Percentiles rank a stretch among this genome's conserved stretches.
These are phyloP conservation scores for Trissolcus basalis DNA, from an alignment of 1,140 invertebrate genomes.

Conservation along the genomic window DNA sequence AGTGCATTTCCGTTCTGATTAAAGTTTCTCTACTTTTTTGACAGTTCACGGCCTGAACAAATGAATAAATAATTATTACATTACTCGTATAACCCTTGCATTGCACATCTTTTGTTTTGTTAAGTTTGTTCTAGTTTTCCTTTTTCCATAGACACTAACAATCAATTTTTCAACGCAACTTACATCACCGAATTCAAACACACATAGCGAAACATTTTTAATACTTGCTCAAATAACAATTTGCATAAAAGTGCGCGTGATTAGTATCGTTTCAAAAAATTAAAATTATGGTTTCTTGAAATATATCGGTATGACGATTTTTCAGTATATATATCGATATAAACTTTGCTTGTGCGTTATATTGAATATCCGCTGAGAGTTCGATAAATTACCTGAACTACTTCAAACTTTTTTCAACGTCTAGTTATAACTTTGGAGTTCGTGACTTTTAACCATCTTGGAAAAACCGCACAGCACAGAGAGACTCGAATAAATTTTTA, in stretches of 20 bases:
- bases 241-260: too few relatives aligned
- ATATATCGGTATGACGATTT: too few relatives aligned
- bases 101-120: background rate
- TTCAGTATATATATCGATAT: slow-evolving; percentile 24
- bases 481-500: slow-evolving; percentile 32
- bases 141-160: background rate
- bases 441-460: slow-evolving; percentile 41
- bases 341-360: slow-evolving; percentile 25
- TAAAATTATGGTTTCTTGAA: too few relatives aligned
- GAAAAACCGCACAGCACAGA: slow-evolving; percentile 11
- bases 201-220: too few relatives aligned
- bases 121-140: background rate
- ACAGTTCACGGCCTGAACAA: too few relatives aligned
- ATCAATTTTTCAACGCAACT: slow-evolving; percentile 1
- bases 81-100: too few relatives aligned
- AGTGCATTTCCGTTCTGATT: too few relatives aligned
- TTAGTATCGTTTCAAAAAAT: too few relatives aligned
- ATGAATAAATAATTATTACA: too few relatives aligned
- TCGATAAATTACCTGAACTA: slow-evolving; percentile 45
- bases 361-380: slow-evolving; percentile 21
- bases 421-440: slow-evolving; percentile 47
- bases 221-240: too few relatives aligned
- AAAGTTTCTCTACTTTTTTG: too few relatives aligned
- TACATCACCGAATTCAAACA: too few relatives aligned
- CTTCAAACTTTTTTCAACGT: slow-evolving; percentile 45